phyloP scores from a whole-genome alignment of 2,113 vertebrate genomes.

The Thymallus thymallus region DNA sequence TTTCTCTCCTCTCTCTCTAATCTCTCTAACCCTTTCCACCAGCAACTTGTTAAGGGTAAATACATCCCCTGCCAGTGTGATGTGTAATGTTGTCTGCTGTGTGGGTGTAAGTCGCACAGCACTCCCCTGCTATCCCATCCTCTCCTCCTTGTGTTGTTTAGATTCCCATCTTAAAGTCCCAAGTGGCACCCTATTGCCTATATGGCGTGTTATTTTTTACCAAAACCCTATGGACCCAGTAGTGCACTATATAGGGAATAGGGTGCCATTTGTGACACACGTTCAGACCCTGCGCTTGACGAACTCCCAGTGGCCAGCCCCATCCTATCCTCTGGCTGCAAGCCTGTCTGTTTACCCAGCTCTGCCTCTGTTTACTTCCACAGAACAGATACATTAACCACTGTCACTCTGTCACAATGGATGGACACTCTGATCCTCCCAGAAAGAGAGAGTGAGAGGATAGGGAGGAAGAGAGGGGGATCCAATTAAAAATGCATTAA shows the following conservation, averaged over 20 bases:
- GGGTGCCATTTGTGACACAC: too few species aligned
- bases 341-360: background rate
- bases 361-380: background rate
- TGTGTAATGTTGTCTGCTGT: constrained; percentile 6
- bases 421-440: background rate
- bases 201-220: background rate
- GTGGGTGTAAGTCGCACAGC: constrained; percentile 6
- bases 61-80: constrained; percentile 5
- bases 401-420: background rate
- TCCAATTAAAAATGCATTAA: background rate
- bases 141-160: background rate
- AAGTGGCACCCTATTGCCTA: background rate
- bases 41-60: constrained; percentile 4
- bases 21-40: too few species aligned
- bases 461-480: background rate
- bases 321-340: background rate
- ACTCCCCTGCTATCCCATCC: constrained; percentile 2
- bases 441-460: background rate
- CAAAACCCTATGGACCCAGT: too few species aligned
- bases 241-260: too few species aligned
- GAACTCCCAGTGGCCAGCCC: background rate
- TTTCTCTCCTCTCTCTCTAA: too few species aligned
- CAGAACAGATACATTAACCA: background rate
- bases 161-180: background rate
- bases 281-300: background rate